phyloP scores from a whole-genome alignment of 2,888 invertebrate species.

The Nomada lathburiana region DNA sequence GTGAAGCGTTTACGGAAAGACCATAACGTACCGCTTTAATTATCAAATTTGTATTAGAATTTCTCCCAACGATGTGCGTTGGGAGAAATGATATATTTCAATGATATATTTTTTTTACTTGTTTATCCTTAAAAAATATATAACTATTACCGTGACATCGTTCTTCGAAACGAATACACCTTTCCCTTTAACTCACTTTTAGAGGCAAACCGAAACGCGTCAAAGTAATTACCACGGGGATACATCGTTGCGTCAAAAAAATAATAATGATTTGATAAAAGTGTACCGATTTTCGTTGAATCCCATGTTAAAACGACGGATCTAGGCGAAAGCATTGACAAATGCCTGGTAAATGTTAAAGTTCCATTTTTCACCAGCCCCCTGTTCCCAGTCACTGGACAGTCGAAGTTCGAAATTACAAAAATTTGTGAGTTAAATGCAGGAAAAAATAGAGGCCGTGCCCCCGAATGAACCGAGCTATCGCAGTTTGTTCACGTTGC shows the following conservation, averaged over 20 bases:
- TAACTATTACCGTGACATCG: no score
- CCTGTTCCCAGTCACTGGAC: background rate
- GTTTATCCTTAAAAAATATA: no score
- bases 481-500: constrained; percentile 28
- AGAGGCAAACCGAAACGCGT: no score
- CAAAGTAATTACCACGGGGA: no score
- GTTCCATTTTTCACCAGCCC: background rate
- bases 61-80: no score
- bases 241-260: background rate
- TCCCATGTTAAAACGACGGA: background rate
- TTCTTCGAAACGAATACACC: no score
- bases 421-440: constrained; percentile 22
- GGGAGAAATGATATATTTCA: no score
- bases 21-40: no score
- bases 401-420: background rate
- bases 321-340: background rate
- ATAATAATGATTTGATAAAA: background rate
- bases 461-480: background rate
- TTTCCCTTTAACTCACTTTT: no score
- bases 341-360: background rate
- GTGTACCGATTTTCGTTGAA: background rate
- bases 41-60: no score
- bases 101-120: no score
- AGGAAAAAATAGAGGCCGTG: background rate
- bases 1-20: background rate